Base-by-base conservation (phyloP, 2,888 invertebrate genomes). In the Pecten maximus region DNA sequence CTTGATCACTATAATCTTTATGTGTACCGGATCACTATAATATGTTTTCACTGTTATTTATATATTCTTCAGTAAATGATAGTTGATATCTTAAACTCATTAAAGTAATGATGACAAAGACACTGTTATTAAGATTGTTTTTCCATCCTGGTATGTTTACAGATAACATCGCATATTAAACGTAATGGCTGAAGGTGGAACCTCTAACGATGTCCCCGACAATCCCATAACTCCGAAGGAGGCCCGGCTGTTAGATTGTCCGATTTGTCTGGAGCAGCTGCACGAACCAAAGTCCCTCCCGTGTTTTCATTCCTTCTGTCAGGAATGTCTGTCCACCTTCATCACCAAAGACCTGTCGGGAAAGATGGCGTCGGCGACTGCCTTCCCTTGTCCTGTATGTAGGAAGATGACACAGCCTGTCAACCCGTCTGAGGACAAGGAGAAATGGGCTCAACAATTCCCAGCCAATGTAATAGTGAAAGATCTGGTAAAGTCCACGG, bases 291-390 rank as follows among this genome's bases (percentile, higher is more conserved):
- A 35, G 35, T 74, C 74, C 23, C 74, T 74, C 35, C 74, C 74
- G 10, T 74, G 74, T 74, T 15, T 74, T 35, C 74, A 74, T 74
- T 74, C 74, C 74, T 74, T 74, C 35, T 74, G 74, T 28, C 74
- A 74, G 35, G 74, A 74, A 74, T 74, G 74, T 74, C 35, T 74
- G 74, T 74, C 74, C 35, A 35, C 35, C 74, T 74, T 74, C 16
- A 35, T 74, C 74, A 74, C 74, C 35, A 35, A 28, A 8, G 74
- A 74, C 28, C 28, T 74, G 6, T 74, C 74, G 28, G 74, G 74
- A 35, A 35, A 74, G 28, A 74, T 74, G 74, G 35, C 35, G 35
- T 74, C 74, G 6, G 74, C 74, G 28, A 74, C 74, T 74, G 28
- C 35, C 35, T 74, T 74, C 35, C 35, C 74, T 10, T 74, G 74